Evolutionary conservation across 2,113 vertebrate genomes (phyloP).

Genomic region (Laterallus jamaicensis): DNA sequence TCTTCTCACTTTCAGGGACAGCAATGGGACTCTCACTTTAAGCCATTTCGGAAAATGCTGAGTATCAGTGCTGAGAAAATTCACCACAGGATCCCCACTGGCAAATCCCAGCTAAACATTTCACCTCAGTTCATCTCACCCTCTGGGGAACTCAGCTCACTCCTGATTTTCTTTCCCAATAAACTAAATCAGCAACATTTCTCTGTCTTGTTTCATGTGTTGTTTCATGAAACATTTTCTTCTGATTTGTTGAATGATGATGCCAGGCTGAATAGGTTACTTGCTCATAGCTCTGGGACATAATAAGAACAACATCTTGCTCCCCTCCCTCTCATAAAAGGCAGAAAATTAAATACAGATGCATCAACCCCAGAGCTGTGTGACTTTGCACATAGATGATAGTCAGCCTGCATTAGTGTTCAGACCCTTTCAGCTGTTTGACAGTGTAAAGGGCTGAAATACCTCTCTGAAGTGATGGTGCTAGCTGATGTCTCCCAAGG

Average conservation of each 20-base stretch:
- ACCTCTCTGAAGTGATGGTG: not conserved
- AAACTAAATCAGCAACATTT: conserved; percentile 63
- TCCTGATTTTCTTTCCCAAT: conserved; percentile 53
- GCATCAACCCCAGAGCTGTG: conserved; percentile 1
- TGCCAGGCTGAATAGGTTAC: not conserved
- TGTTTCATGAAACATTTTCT: conserved; percentile 14
- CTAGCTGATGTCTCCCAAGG: not conserved
- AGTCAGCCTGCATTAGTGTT: not conserved
- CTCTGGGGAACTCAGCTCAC: conserved; percentile 27
- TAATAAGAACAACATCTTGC: not conserved
- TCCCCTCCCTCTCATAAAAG: conserved; percentile 21
- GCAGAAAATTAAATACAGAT: conserved; percentile 34
- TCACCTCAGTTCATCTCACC: conserved; percentile 30
- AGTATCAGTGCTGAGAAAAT: conserved; percentile 2
- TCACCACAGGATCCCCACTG: conserved; percentile 13
- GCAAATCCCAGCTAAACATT: conserved; percentile 27
- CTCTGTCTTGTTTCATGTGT: not conserved
- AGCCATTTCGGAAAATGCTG: conserved; percentile 54
- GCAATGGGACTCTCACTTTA: conserved; percentile 57
- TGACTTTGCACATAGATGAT: not conserved
- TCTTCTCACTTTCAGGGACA: conserved; percentile 11
- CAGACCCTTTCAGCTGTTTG: not conserved
- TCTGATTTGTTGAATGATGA: conserved; percentile 7
- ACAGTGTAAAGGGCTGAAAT: not conserved
- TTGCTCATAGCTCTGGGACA: not conserved